phyloP scores from a whole-genome alignment of 2,113 vertebrate species.

The Aix galericulata region DNA sequence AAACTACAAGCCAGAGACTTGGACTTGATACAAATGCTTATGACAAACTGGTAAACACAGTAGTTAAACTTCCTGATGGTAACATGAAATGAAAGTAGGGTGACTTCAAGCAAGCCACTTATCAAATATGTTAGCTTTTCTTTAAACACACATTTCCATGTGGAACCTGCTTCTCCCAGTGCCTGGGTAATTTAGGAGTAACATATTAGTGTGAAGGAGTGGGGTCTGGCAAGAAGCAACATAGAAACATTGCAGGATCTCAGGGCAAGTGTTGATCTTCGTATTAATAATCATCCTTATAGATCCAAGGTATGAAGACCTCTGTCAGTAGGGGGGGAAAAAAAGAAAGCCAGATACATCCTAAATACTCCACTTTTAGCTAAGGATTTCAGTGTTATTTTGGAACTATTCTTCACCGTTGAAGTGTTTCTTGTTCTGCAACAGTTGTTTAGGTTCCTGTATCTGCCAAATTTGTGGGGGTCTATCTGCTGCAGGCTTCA shows the following conservation, averaged over 20 bases:
- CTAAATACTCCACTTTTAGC: neutral
- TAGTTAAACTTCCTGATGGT: neutral
- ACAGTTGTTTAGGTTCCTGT: neutral
- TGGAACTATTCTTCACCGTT: neutral
- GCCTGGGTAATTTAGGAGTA: neutral
- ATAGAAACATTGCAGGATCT: neutral
- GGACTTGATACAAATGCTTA: neutral
- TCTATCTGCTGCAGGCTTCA: neutral
- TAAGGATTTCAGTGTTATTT: neutral
- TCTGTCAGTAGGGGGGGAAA: neutral
- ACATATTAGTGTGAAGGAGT: neutral
- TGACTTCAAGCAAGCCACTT: neutral
- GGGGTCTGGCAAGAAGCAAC: rapidly evolving
- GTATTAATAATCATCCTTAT: neutral
- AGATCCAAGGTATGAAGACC: neutral
- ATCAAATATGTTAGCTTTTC: neutral
- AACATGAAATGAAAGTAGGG: neutral
- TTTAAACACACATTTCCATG: neutral
- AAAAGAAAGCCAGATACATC: neutral
- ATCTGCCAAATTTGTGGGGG: neutral
- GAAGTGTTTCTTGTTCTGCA: neutral
- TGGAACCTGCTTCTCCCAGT: neutral
- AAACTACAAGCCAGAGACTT: neutral
- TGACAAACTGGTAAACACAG: neutral
- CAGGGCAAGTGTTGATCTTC: neutral